Percentiles rank a stretch among this genome's conserved stretches.
Evolutionary conservation across 2,797 vertebrate genomes (phyloP).

Genomic region (Sebastes kiyomatsui): DNA sequence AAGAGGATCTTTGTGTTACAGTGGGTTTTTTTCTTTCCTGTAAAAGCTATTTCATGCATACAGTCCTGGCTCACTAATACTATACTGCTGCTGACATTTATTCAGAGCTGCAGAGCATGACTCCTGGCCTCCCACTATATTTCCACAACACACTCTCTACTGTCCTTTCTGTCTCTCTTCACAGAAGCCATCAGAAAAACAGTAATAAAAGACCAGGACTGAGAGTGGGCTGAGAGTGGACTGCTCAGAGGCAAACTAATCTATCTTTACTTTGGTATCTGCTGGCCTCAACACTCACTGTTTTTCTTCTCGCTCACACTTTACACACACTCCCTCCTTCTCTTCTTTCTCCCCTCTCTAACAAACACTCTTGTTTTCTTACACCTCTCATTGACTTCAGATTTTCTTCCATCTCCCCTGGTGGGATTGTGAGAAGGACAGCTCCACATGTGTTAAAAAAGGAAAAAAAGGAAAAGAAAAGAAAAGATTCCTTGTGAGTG

Average conservation of each 20-base stretch:
- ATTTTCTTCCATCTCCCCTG: constrained; percentile 40
- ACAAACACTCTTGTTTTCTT: constrained; percentile 58
- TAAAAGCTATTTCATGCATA: constrained; percentile 48
- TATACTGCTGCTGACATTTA: constrained; percentile 61
- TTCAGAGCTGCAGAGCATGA: constrained; percentile 59
- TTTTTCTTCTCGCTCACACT: constrained; percentile 63
- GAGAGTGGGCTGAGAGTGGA: constrained; percentile 71
- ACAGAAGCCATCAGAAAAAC: constrained; percentile 67
- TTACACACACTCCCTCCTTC: constrained; percentile 27
- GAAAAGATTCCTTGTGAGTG: constrained; percentile 21
- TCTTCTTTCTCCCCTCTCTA: not conserved
- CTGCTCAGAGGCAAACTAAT: constrained; percentile 75
- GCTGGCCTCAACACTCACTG: constrained; percentile 57
- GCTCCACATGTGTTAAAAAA: constrained; percentile 36
- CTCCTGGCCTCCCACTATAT: constrained; percentile 62
- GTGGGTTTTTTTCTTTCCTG: constrained; percentile 3
- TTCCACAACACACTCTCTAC: constrained; percentile 55
- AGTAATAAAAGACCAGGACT: constrained; percentile 72
- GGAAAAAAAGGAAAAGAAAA: not conserved
- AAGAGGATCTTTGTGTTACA: constrained; percentile 6
- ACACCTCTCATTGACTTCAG: constrained; percentile 55
- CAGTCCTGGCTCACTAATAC: constrained; percentile 34
- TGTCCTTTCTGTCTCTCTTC: constrained; percentile 61
- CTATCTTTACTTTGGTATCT: constrained; percentile 72
- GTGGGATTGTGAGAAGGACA: constrained; percentile 42